Evolutionary conservation across 2,113 vertebrate species (phyloP), one percentile per base, ranked within the genome.

Genomic region (Gopherus flavomarginatus): DNA sequence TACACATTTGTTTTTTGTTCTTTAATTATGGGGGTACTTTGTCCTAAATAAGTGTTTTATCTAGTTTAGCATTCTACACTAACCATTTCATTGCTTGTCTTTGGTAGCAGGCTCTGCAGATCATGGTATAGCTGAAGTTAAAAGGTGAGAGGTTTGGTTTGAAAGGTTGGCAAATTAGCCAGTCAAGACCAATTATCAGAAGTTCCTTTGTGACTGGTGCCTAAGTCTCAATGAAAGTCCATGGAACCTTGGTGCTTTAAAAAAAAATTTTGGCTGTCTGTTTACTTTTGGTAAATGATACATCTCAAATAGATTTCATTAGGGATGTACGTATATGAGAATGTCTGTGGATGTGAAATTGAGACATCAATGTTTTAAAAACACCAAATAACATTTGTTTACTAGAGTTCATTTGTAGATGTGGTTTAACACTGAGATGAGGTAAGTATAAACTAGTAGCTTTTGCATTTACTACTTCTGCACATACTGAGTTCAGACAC

Each of bases 61-160:
- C 13, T 38, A 85, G 26, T 21, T 75, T 8, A 62, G 72, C 29
- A 47, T 47, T 78, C 47, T 31, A 42, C 8, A 8, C 42, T 44
- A 44, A 44, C 42, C 42, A 44, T 49, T 19, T 29, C 8, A 83
- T 87, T 0, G 0, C 44, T 42, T 83, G 47, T 42, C 26, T 38
- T 38, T 62, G 29, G 38, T 11, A 69, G 24, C 1, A 29, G 22
- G 17, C 13, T 81, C 42, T 77, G 49, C 5, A 29, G 24, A 9
- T 47, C 13, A 78, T 27, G 22, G 11, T 27, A 11, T 78, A 78
- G 9, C 19, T 91, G 81, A 62, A 92, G 87, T 42, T 38, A 42
- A 57, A 16, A 83, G 69, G 83, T 27, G 17, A 95, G 31, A 17
- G 7, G 24, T 27, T 78, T 44, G 75, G 42, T 27, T 27, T 47